Base-by-base conservation (phyloP, 2,797 vertebrate genomes). In the Pipistrellus pygmaeus region DNA sequence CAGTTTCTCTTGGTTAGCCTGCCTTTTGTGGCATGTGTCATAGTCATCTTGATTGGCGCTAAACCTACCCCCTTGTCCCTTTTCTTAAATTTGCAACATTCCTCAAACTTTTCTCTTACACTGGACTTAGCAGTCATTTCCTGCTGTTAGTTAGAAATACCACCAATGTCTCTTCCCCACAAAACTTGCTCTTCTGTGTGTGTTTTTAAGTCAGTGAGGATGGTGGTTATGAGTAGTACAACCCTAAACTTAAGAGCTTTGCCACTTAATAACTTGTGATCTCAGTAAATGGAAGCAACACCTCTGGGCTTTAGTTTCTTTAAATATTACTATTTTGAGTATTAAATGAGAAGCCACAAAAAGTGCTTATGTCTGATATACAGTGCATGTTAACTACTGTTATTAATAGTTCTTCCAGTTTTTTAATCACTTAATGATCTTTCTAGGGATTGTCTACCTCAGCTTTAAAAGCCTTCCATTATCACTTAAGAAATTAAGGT, bases 281-380 rank as follows among this genome's bases (percentile, higher is more conserved):
- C 48, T 30, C 18, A 71, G 71, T 66, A 76, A 77, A 75, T 0
- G n/a, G 32, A 64, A 55, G 75, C 32, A 86, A 10, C 9, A 21
- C 32, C 30, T 69, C 80, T 72, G 35, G 48, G 68, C 73, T 51
- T 89, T 72, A 23, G 48, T 71, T 84, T 85, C 21, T 27, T 72
- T 60, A 86, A 18, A 60, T 23, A 92, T n/a, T 93, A 68, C 18
- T 94, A 10, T 4, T 75, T 7, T n/a, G 57, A 68, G 17, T 57
- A 68, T 84, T 84, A 78, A 78, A 88, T 44, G 32, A 76, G 46
- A 77, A 95, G 62, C 53, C 84, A 73, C 21, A 14, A 41, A 84
- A 84, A 83, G 38, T 57, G 35, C 71, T 90, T 66, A 64, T 44
- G 15, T 41, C 64, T 85, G 68, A 20, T 51, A 57, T 48, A 44